These are phyloP conservation scores for Struthidea cinerea DNA, from an alignment of 2,113 vertebrate species.

Conservation along the genomic window DNA sequence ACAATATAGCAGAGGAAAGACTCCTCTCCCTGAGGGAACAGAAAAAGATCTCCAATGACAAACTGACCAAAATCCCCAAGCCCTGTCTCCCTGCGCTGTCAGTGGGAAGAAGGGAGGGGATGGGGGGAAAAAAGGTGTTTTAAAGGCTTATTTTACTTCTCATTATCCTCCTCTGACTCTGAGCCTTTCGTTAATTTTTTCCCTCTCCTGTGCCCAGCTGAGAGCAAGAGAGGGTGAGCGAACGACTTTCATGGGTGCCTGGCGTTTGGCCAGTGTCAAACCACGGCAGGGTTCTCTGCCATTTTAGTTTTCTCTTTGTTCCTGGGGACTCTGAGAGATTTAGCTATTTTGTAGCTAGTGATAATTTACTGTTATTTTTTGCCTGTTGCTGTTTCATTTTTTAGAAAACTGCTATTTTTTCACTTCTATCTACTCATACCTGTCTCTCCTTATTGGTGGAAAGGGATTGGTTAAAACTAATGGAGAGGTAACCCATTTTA, in stretches of 20 bases:
- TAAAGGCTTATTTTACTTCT: not conserved
- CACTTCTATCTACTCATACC: not conserved
- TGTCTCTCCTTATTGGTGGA: not conserved
- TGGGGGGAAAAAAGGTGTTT: not conserved
- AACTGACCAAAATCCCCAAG: not conserved
- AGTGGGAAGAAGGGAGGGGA: not conserved
- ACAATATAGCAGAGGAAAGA: not conserved
- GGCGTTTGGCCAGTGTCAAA: not conserved
- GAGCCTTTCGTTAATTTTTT: not conserved
- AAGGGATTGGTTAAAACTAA: not conserved
- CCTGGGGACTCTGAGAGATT: not conserved
- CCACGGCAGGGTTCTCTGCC: not conserved
- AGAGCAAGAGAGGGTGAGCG: not conserved
- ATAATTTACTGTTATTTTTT: not conserved
- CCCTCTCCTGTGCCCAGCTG: not conserved
- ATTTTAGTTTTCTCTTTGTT: not conserved
- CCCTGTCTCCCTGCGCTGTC: not conserved
- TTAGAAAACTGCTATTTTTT: not conserved
- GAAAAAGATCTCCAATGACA: not conserved
- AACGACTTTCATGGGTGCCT: not conserved
- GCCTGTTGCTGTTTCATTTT: not conserved
- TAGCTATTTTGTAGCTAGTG: not conserved
- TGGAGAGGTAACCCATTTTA: not conserved
- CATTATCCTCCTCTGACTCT: not conserved
- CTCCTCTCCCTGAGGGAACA: not conserved